Conservation (phyloP, 1,140 invertebrate species). For the Bombus waltoni region DNA sequence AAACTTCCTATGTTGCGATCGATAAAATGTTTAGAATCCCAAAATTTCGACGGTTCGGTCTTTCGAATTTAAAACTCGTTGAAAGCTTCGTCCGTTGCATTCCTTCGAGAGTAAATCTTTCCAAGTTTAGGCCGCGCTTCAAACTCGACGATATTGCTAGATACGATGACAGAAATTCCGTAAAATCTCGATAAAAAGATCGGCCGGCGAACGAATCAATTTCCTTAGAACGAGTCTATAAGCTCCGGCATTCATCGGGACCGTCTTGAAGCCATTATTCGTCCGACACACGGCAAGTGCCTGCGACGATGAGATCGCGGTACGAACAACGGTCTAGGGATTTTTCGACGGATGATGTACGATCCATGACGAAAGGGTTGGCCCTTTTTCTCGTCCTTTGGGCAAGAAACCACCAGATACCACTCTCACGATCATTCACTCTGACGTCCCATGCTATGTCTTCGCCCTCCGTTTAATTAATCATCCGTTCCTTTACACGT, state of each 20-base stretch:
- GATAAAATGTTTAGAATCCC: too few relatives aligned
- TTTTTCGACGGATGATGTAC: constrained; percentile 29
- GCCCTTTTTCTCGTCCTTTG: constrained; percentile 34
- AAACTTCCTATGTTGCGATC: too few relatives aligned
- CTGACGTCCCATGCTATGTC: constrained; percentile 36
- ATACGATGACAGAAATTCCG: too few relatives aligned
- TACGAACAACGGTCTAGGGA: constrained; percentile 15
- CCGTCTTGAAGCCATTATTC: neutral
- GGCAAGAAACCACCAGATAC: constrained; percentile 40
- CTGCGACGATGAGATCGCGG: neutral
- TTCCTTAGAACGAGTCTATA: neutral
- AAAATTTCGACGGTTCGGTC: too few relatives aligned
- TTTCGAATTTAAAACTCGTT: too few relatives aligned
- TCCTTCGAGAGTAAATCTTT: too few relatives aligned
- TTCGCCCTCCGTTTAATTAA: constrained; percentile 45
- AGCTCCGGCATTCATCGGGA: neutral
- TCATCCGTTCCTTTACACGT: constrained; percentile 48
- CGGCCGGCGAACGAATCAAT: neutral
- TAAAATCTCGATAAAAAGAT: neutral
- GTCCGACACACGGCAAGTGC: neutral
- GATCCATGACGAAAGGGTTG: constrained; percentile 31
- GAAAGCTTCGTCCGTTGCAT: too few relatives aligned
- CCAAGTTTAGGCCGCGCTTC: too few relatives aligned
- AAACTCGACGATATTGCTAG: too few relatives aligned
- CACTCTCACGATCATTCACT: constrained; percentile 50